These are phyloP conservation scores for Smithornis capensis DNA, from an alignment of 2,113 vertebrate genomes.

Conservation along the genomic window DNA sequence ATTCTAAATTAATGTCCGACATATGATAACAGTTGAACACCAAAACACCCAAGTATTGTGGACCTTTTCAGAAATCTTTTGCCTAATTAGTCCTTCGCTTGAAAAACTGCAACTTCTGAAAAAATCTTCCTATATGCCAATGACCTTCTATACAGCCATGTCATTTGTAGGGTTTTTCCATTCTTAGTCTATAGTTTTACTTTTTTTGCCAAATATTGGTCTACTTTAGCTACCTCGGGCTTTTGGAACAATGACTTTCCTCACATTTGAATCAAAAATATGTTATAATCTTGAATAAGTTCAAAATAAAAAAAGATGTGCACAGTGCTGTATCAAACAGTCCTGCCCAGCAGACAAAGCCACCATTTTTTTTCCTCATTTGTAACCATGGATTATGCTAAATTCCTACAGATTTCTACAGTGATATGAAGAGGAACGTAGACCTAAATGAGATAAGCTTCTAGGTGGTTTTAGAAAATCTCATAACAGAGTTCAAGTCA, in stretches of 20 bases:
- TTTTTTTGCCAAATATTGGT: neutral
- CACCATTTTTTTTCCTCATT: neutral
- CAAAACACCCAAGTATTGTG: neutral
- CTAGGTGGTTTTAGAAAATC: neutral
- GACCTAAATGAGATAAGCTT: neutral
- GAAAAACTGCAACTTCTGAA: neutral
- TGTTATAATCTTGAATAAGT: neutral
- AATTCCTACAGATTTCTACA: neutral
- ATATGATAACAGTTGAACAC: neutral
- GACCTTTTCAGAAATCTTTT: neutral
- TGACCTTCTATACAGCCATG: neutral
- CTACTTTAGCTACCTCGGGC: neutral
- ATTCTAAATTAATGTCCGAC: neutral
- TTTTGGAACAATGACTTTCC: neutral
- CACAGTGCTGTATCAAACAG: neutral
- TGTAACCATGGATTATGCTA: neutral
- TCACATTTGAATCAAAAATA: neutral
- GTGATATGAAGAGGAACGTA: neutral
- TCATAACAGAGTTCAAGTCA: neutral
- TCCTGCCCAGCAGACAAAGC: neutral
- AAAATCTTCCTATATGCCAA: neutral
- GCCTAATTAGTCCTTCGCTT: neutral
- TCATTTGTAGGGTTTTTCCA: neutral
- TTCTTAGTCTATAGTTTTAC: neutral
- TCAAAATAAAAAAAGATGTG: neutral